phyloP scores from a whole-genome alignment of 2,113 vertebrate genomes.

The Dolichallabes microphthalmus region DNA sequence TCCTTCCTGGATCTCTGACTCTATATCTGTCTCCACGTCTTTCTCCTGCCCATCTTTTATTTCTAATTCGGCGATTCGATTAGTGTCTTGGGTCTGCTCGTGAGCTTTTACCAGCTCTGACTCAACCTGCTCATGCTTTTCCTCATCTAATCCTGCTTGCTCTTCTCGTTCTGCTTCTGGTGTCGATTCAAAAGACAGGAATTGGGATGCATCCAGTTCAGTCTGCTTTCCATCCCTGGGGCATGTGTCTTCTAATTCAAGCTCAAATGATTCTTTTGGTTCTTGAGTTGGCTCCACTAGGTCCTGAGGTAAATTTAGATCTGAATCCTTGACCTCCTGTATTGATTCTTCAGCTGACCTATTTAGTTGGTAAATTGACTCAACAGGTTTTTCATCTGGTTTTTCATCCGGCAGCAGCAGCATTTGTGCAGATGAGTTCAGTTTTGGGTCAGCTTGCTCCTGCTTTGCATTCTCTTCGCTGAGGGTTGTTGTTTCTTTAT shows the following conservation, averaged over 20 bases:
- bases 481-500: neutral
- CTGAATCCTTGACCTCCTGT: neutral
- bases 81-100: neutral
- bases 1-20: neutral
- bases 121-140: neutral
- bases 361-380: neutral
- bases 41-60: neutral
- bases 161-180: neutral
- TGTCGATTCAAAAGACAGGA: neutral
- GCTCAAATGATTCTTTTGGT: neutral
- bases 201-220: neutral
- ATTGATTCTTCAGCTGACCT: neutral
- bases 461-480: neutral
- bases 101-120: neutral
- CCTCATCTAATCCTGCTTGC: neutral
- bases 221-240: neutral
- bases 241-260: neutral
- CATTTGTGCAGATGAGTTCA: slow-evolving; percentile 7
- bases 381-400: neutral
- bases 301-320: neutral
- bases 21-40: neutral
- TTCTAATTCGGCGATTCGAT: neutral
- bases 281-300: neutral
- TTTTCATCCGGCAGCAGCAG: neutral
- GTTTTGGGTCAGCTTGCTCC: neutral